Percentiles rank a stretch among this genome's conserved stretches.
Conservation (phyloP, 2,113 vertebrate genomes). For the Eudyptes chrysolophus region DNA sequence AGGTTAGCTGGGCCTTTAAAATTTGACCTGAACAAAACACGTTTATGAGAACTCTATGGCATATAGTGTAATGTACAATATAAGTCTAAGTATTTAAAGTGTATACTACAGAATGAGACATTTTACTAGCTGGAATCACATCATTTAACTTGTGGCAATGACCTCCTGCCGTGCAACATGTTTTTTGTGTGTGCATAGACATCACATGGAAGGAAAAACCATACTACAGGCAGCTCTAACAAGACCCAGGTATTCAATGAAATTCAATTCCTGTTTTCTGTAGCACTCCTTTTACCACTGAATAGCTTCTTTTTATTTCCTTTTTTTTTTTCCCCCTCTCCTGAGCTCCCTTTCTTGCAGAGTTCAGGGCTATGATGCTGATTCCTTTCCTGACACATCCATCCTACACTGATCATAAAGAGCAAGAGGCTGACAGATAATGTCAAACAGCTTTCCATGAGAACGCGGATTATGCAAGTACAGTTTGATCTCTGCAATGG, state of each 20-base stretch:
- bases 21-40: not conserved
- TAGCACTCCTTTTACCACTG: not conserved
- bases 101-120: not conserved
- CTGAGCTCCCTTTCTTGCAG: not conserved
- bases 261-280: slow-evolving; percentile 32
- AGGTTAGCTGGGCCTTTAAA: not conserved
- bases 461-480: not conserved
- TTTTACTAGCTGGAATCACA: slow-evolving; percentile 47
- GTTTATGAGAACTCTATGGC: not conserved
- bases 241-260: slow-evolving; percentile 51
- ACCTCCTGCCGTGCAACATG: not conserved
- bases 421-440: slow-evolving; percentile 25
- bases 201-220: slow-evolving; percentile 11
- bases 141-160: slow-evolving; percentile 23
- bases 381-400: not conserved
- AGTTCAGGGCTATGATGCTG: not conserved
- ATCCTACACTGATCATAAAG: slow-evolving; percentile 3
- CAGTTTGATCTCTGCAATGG: not conserved
- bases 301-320: not conserved
- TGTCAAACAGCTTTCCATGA: slow-evolving; percentile 24
- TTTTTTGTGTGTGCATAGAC: slow-evolving; percentile 1
- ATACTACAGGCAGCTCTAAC: slow-evolving; percentile 1
- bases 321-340: not conserved
- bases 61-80: not conserved
- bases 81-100: not conserved